Conservation (phyloP, 2,797 vertebrate genomes). For the Alosa sapidissima region DNA sequence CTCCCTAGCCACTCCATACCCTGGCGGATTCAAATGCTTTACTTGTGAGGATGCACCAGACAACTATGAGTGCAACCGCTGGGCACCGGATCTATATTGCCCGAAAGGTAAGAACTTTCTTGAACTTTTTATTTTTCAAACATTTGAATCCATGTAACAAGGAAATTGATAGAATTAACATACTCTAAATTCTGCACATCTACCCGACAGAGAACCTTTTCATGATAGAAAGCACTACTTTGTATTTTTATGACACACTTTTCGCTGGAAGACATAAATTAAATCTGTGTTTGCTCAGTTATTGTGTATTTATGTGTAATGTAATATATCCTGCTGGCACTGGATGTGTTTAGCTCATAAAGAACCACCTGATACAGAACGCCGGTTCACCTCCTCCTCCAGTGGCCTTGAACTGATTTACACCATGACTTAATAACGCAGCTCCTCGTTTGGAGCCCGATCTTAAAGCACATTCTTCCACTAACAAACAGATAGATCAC, state of each 20-base stretch:
- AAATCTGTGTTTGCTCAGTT: not conserved
- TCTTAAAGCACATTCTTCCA: conserved; percentile 4
- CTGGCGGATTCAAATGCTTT: conserved; percentile 89
- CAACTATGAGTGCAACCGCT: conserved; percentile 91
- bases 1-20: conserved; percentile 82
- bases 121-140: not conserved
- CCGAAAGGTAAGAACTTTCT: conserved; percentile 73
- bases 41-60: conserved; percentile 85
- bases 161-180: not conserved
- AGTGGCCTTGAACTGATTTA: not conserved
- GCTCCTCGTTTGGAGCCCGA: not conserved
- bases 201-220: not conserved
- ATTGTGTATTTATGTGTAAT: not conserved
- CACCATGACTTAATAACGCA: not conserved
- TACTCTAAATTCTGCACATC: not conserved
- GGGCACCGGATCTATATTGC: conserved; percentile 89
- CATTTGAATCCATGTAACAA: not conserved
- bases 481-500: conserved; percentile 9
- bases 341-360: not conserved
- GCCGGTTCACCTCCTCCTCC: not conserved
- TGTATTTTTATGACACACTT: not conserved
- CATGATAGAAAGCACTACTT: not conserved
- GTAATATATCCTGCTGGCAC: not conserved
- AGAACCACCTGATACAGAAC: not conserved
- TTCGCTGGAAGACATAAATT: not conserved